phyloP scores from a whole-genome alignment of 2,888 invertebrate genomes.

The Nymphalis polychloros region DNA sequence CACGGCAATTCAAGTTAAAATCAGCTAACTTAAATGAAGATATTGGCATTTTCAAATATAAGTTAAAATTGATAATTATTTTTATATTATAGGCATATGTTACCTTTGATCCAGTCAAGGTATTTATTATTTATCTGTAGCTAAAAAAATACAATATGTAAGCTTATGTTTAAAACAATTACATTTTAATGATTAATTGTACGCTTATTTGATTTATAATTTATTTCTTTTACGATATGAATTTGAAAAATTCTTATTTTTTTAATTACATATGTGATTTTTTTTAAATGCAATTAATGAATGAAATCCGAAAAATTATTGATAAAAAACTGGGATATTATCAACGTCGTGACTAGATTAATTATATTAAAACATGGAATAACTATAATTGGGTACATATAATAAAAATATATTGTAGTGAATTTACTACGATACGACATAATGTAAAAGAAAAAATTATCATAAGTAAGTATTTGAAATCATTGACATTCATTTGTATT shows the following conservation, averaged over 20 bases:
- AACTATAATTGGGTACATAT: not conserved
- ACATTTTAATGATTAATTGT: not conserved
- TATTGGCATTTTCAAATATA: not conserved
- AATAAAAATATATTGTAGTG: not conserved
- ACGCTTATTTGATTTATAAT: not conserved
- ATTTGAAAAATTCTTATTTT: not conserved
- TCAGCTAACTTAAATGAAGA: not conserved
- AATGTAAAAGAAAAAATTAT: too few relatives aligned
- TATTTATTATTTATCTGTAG: not conserved
- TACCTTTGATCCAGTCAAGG: too few relatives aligned
- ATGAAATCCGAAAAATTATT: not conserved
- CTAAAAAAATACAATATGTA: not conserved
- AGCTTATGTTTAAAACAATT: not conserved
- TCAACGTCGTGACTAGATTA: not conserved
- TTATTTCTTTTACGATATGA: constrained; percentile 4
- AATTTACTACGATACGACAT: too few relatives aligned
- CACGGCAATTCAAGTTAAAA: constrained; percentile 31
- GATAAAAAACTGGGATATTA: not conserved
- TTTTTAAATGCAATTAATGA: not conserved
- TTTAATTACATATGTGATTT: not conserved
- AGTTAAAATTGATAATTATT: too few relatives aligned
- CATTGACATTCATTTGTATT: too few relatives aligned
- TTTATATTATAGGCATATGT: too few relatives aligned
- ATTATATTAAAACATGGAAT: constrained; percentile 3
- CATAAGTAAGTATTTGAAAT: too few relatives aligned